Conservation (phyloP, 2,888 invertebrate genomes). For the Mantis religiosa region DNA sequence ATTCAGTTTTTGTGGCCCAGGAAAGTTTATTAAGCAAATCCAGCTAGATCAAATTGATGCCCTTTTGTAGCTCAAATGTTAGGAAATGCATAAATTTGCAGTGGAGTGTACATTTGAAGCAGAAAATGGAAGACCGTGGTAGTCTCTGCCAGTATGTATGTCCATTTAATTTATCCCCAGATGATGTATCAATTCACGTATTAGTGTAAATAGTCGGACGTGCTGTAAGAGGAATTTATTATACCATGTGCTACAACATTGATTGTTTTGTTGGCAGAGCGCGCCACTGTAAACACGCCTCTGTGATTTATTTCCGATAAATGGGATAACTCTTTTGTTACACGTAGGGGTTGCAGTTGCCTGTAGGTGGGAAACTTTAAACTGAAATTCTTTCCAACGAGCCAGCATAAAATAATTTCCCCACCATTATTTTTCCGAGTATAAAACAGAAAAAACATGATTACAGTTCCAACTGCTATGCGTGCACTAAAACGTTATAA, state of each 20-base stretch:
- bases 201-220: not conserved
- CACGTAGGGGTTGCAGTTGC: not conserved
- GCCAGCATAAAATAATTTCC: not conserved
- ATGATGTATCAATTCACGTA: not conserved
- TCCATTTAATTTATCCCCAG: not conserved
- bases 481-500: no score
- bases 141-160: not conserved
- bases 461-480: no score
- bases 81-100: no score
- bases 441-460: no score
- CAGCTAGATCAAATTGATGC: no score
- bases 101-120: not conserved
- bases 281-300: not conserved
- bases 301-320: not conserved
- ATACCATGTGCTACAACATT: not conserved
- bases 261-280: not conserved
- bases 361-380: not conserved
- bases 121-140: not conserved
- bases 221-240: not conserved
- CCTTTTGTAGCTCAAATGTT: no score
- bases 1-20: no score
- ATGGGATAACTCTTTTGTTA: not conserved
- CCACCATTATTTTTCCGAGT: not conserved
- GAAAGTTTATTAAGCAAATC: no score
- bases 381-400: not conserved